Percentiles rank a stretch among this genome's conserved stretches.
Evolutionary conservation across 2,888 invertebrate species (phyloP).

Genomic region (Cephus pygmeus): DNA sequence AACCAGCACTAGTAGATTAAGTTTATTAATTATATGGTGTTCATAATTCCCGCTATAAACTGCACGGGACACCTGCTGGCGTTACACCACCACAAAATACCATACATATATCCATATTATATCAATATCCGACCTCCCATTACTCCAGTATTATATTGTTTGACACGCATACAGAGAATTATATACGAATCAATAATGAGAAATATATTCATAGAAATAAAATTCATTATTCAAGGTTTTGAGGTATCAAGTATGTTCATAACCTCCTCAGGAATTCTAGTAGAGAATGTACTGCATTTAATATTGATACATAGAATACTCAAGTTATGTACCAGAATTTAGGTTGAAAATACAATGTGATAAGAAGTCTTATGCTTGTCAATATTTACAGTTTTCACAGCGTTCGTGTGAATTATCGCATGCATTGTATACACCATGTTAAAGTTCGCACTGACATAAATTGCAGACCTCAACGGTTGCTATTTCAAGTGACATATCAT

Average conservation of each 20-base stretch:
- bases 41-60: background rate
- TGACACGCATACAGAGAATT: background rate
- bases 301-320: background rate
- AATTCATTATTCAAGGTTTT: background rate
- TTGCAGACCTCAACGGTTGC: background rate
- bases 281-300: background rate
- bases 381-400: background rate
- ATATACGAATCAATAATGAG: background rate
- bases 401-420: background rate
- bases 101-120: background rate
- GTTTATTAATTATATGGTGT: background rate
- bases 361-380: background rate
- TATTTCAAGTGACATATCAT: background rate
- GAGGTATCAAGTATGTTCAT: background rate
- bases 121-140: background rate
- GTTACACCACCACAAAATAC: background rate
- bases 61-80: background rate
- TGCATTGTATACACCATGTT: background rate
- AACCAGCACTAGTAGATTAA: too few relatives aligned
- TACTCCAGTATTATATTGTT: background rate
- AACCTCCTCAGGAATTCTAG: background rate
- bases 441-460: background rate
- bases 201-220: background rate
- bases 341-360: background rate
- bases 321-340: background rate